Evolutionary conservation across 2,113 vertebrate genomes (phyloP).

Genomic region (Castor canadensis): DNA sequence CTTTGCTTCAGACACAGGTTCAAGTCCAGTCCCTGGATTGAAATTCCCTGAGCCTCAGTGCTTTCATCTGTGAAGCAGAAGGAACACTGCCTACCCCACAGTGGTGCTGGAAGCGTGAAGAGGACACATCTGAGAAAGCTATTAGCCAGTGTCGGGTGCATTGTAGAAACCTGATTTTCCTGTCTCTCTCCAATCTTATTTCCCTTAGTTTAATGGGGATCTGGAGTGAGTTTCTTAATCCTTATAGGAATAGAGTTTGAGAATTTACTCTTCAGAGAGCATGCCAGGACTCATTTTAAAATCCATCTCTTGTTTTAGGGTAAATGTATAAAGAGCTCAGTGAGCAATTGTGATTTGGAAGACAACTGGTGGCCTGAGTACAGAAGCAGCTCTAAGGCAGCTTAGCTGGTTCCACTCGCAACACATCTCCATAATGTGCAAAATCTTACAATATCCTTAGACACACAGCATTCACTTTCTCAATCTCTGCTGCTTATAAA

Average conservation of each 20-base stretch:
- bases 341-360: not conserved
- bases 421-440: not conserved
- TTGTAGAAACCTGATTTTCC: not conserved
- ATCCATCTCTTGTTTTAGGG: not conserved
- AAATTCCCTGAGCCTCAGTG: not conserved
- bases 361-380: not conserved
- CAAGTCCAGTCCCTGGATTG: not conserved
- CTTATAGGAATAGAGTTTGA: not conserved
- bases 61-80: not conserved
- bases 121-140: not conserved
- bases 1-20: not conserved
- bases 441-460: not conserved
- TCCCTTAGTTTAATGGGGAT: not conserved
- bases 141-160: not conserved
- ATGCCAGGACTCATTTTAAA: not conserved
- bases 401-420: not conserved
- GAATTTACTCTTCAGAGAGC: not conserved
- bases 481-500: not conserved
- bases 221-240: constrained; percentile 16
- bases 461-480: not conserved
- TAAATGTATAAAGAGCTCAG: not conserved
- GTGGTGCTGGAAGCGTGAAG: rapidly evolving
- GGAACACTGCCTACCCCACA: rapidly evolving
- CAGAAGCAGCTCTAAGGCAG: not conserved
- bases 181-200: not conserved